Percentiles rank a stretch among this genome's conserved stretches.
Conservation (phyloP, 2,888 invertebrate genomes). For the Hermaeophaga mercurialis region DNA sequence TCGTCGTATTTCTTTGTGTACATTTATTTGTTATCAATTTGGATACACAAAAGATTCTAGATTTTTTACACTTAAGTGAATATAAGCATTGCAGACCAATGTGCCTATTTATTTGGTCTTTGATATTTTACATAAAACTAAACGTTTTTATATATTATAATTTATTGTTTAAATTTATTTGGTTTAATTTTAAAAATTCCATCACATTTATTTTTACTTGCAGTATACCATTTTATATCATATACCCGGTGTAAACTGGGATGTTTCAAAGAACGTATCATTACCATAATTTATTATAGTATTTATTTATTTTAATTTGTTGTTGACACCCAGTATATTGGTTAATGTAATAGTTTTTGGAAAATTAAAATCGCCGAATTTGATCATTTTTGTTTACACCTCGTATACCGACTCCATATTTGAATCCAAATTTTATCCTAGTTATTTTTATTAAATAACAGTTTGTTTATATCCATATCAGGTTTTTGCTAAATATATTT, state of each 20-base stretch:
- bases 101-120: constrained; percentile 54
- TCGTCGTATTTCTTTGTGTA: constrained; percentile 30
- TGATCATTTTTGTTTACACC: constrained; percentile 15
- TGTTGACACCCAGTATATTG: background rate
- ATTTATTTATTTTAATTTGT: constrained; percentile 2
- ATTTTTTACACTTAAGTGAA: constrained; percentile 37
- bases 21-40: constrained; percentile 35
- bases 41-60: constrained; percentile 33
- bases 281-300: background rate
- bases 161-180: constrained; percentile 30
- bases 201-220: constrained; percentile 14
- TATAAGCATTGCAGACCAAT: constrained; percentile 49
- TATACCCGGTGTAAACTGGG: constrained; percentile 8
- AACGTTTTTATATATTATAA: constrained; percentile 32
- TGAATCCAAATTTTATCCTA: constrained; percentile 20
- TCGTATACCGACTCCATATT: constrained; percentile 7
- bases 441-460: constrained; percentile 20
- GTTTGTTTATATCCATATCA: constrained; percentile 26
- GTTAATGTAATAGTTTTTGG: constrained; percentile 2
- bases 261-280: background rate
- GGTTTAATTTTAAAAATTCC: constrained; percentile 13
- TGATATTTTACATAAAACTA: constrained; percentile 32
- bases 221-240: constrained; percentile 4
- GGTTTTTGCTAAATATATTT: constrained; percentile 27
- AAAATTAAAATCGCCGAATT: background rate